Base-by-base conservation (phyloP, 2,888 invertebrate species). In the Arrhopalites spinosus region DNA sequence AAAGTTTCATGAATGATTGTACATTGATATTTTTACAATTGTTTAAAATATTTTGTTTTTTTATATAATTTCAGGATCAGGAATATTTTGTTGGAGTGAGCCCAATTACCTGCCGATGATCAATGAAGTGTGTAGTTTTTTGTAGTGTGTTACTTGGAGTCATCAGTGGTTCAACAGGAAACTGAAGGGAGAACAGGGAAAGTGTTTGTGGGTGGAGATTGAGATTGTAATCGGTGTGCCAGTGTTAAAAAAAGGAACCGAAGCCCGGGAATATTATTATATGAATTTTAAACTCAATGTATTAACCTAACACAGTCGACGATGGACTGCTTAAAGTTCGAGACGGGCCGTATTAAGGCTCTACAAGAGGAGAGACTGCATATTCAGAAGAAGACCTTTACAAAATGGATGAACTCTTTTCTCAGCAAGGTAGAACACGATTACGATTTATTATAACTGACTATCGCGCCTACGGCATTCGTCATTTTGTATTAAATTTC, bases 311-410 rank as follows among this genome's bases (percentile, higher is more conserved):
- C 15, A 25, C 69, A n/a, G 53, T 47, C 20, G 5, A 68, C 23
- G n/a, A 93, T 94, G 94, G 94, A 94, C 87, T 93, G 93, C 84
- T 91, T 93, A 85, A 94, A 94, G 87, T 98, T 97, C 87, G 97
- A 98, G 90, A 95, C 94, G 89, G 95, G 94, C 85, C 92, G 97
- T 83, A 98, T 98, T 86, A 92, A 93, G 89, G 95, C 95, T 85
- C 90, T 98, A 86, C 97, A 98, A 86, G 96, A 98, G 87, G 98
- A 99, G 88, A 92, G 98, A 76, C 89, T 98, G 81, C 93, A 96
- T 87, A 98, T 99, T 83, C 99, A 99, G 88, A 98, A 98, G 90
- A 99, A 99, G 87, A 99, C 99, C 43, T 99, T 99, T 88, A 98
- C 98, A 84, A 99, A 99, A 95, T 97, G 97, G 97, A 94, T 97